These are phyloP conservation scores for Neomonachus schauinslandi DNA, from an alignment of 2,113 vertebrate genomes.

Conservation along the genomic window DNA sequence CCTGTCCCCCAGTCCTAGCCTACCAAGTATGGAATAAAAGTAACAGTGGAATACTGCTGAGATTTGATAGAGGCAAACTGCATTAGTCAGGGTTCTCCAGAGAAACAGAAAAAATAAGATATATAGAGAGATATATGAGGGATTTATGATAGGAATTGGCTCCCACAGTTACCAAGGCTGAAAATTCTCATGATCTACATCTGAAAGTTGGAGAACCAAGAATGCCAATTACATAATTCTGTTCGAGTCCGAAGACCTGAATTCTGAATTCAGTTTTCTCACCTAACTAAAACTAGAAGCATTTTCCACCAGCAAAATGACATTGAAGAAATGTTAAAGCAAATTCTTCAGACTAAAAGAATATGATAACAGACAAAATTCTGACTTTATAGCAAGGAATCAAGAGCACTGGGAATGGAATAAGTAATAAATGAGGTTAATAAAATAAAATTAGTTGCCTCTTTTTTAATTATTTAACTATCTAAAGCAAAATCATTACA, in stretches of 20 bases:
- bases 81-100: not conserved
- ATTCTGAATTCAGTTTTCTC: not conserved
- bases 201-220: not conserved
- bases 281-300: not conserved
- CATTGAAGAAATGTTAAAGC: not conserved
- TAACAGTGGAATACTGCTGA: not conserved
- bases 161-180: not conserved
- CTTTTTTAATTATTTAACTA: not conserved
- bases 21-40: not conserved
- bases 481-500: not conserved
- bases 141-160: not conserved
- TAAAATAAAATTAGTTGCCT: not conserved
- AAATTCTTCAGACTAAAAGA: not conserved
- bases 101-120: not conserved
- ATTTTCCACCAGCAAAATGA: not conserved
- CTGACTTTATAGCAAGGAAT: not conserved
- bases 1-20: fast-evolving
- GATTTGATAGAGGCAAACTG: not conserved
- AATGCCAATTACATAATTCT: not conserved
- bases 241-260: not conserved
- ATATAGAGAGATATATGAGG: not conserved
- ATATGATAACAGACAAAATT: not conserved
- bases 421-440: not conserved
- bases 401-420: not conserved
- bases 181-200: not conserved